phyloP scores from a whole-genome alignment of 2,888 invertebrate genomes.

The Ichneumoninae sp. region DNA sequence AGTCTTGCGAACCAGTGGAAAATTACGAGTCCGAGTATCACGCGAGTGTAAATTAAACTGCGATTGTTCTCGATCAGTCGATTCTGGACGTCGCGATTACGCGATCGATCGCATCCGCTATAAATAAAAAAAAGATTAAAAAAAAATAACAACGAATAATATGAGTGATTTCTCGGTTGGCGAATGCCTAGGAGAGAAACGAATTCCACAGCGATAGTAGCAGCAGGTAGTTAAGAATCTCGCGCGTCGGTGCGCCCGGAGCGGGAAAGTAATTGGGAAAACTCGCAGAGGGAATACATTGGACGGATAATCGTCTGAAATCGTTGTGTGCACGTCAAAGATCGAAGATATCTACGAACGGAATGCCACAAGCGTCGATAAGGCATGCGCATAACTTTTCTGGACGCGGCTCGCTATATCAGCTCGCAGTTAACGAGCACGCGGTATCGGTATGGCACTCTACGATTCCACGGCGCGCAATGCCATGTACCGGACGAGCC shows the following conservation, averaged over 20 bases:
- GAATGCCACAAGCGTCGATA: not conserved
- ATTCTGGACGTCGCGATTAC: not conserved
- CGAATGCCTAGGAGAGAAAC: not conserved
- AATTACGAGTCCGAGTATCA: slow-evolving; percentile 9
- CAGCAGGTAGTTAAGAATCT: not conserved
- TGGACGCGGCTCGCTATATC: slow-evolving; percentile 20
- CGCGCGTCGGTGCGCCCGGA: slow-evolving; percentile 1
- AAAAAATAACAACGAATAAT: not conserved
- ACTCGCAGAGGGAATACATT: not conserved
- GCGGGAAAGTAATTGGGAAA: slow-evolving; percentile 37
- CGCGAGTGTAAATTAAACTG: slow-evolving; percentile 26
- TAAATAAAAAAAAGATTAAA: not conserved
- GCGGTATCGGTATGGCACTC: slow-evolving; percentile 53
- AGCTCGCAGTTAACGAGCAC: slow-evolving; percentile 56
- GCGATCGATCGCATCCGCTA: not conserved
- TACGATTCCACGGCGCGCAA: slow-evolving; percentile 46
- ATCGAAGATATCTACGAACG: not conserved
- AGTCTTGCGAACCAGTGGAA: slow-evolving; percentile 21
- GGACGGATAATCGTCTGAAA: slow-evolving; percentile 7
- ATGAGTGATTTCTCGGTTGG: not conserved
- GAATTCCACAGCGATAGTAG: not conserved
- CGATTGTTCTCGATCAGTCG: slow-evolving; percentile 9
- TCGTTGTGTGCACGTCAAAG: slow-evolving; percentile 6
- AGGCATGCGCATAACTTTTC: slow-evolving; percentile 36
- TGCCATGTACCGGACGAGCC: slow-evolving; percentile 21